Percentiles rank a stretch among this genome's conserved stretches.
These are phyloP conservation scores for Hirundichthys speculiger DNA, from an alignment of 2,113 vertebrate species.

Conservation along the genomic window DNA sequence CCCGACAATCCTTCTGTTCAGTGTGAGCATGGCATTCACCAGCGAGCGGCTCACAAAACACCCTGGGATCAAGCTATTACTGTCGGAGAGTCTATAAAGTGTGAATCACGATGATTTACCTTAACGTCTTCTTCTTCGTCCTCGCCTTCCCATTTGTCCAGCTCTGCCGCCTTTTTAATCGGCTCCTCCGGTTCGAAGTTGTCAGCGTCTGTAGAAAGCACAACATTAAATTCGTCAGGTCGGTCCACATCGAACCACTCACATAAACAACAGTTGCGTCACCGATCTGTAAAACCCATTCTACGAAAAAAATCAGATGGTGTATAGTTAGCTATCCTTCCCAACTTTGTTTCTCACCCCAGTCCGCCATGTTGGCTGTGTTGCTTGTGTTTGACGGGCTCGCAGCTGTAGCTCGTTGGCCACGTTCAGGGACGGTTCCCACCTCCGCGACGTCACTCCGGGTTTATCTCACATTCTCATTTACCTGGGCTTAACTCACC, in stretches of 20 bases:
- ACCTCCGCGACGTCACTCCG: conserved; percentile 50
- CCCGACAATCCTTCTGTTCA: background rate
- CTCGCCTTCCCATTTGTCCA: conserved; percentile 92
- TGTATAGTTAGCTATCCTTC: conserved; percentile 21
- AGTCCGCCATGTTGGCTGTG: conserved; percentile 86
- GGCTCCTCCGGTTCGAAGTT: conserved; percentile 86
- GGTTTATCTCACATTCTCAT: conserved; percentile 5
- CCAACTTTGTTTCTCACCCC: conserved; percentile 84
- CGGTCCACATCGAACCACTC: conserved; percentile 35
- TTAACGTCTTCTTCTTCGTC: conserved; percentile 93
- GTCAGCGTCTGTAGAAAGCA: conserved; percentile 84
- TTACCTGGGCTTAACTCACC: too few relatives aligned
- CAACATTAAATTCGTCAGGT: conserved; percentile 50
- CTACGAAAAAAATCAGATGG: background rate
- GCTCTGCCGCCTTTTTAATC: conserved; percentile 63
- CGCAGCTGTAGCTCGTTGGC: conserved; percentile 51
- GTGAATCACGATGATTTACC: conserved; percentile 68
- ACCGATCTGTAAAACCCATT: background rate
- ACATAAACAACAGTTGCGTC: background rate
- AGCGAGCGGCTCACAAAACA: background rate
- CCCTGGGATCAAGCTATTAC: rapidly evolving
- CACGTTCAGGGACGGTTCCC: conserved; percentile 44
- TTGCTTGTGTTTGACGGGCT: conserved; percentile 73
- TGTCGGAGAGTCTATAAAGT: too few relatives aligned
- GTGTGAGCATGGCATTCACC: background rate